phyloP scores from a whole-genome alignment of 2,113 vertebrate genomes.

The Planiliza haematocheilus region DNA sequence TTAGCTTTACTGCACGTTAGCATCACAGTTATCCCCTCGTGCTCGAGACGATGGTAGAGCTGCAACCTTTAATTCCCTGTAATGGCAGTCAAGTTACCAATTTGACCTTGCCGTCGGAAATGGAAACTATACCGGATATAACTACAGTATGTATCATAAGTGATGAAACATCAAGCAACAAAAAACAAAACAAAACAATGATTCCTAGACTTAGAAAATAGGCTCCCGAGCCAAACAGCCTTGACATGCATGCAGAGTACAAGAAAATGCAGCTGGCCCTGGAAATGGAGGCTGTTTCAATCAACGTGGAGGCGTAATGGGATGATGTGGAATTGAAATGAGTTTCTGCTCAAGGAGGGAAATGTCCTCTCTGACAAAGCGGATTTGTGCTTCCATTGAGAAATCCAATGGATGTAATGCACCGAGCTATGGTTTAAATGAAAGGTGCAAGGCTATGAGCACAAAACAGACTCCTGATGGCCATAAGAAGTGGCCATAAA shows the following conservation, averaged over 20 bases:
- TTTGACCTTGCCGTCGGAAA: slow-evolving; percentile 16
- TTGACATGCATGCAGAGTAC: slow-evolving; percentile 45
- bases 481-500: slow-evolving; percentile 18
- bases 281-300: slow-evolving; percentile 74
- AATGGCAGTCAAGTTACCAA: slow-evolving; percentile 7
- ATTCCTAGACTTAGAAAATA: slow-evolving; percentile 16
- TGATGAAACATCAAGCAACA: background rate
- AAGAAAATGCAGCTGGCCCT: slow-evolving; percentile 43
- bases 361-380: slow-evolving; percentile 75
- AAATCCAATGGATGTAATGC: slow-evolving; percentile 52
- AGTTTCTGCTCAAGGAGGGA: slow-evolving; percentile 65
- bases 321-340: slow-evolving; percentile 76
- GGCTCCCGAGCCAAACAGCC: no score
- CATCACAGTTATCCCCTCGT: slow-evolving; percentile 37
- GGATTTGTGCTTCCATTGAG: slow-evolving; percentile 70
- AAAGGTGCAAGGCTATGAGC: slow-evolving; percentile 40
- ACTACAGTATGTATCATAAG: background rate
- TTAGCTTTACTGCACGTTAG: slow-evolving; percentile 50
- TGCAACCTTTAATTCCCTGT: slow-evolving; percentile 34
- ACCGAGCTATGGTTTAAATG: slow-evolving; percentile 48
- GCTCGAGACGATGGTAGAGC: slow-evolving; percentile 34
- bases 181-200: slow-evolving; percentile 5
- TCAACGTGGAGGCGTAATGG: slow-evolving; percentile 74
- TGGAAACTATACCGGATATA: background rate
- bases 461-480: slow-evolving; percentile 45